Evolutionary conservation across 2,888 invertebrate species (phyloP).

Genomic region (Drosophila maculinotata): DNA sequence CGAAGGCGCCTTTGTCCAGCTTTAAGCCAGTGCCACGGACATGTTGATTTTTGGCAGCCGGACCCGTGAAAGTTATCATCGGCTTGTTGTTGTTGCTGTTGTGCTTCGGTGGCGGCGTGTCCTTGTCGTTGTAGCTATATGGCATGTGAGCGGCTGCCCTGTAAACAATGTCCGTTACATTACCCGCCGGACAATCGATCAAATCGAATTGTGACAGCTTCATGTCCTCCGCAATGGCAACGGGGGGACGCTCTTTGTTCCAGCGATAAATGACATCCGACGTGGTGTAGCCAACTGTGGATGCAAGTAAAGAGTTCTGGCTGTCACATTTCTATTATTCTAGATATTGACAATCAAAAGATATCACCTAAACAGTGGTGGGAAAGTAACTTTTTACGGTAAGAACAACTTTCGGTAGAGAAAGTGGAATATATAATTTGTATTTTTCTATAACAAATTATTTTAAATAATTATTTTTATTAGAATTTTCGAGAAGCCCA

Average conservation of each 20-base stretch:
- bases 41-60: constrained; percentile 81
- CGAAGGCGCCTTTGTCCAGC: constrained; percentile 77
- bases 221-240: constrained; percentile 92
- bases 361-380: constrained; percentile 13
- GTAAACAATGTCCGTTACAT: constrained; percentile 87
- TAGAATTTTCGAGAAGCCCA: too few relatives aligned
- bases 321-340: constrained; percentile 43
- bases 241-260: constrained; percentile 89
- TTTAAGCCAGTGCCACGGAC: constrained; percentile 81
- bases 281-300: constrained; percentile 90
- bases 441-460: too few relatives aligned
- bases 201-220: constrained; percentile 94
- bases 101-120: constrained; percentile 39
- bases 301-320: neutral
- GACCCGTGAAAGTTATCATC: constrained; percentile 76
- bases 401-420: neutral
- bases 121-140: constrained; percentile 60
- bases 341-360: constrained; percentile 42
- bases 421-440: too few relatives aligned
- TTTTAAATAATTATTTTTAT: too few relatives aligned
- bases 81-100: constrained; percentile 61
- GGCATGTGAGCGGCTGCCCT: constrained; percentile 81
- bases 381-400: neutral
- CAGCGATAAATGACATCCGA: constrained; percentile 91
- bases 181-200: constrained; percentile 90